phyloP scores from a whole-genome alignment of 2,797 vertebrate species.

The Decapterus maruadsi region DNA sequence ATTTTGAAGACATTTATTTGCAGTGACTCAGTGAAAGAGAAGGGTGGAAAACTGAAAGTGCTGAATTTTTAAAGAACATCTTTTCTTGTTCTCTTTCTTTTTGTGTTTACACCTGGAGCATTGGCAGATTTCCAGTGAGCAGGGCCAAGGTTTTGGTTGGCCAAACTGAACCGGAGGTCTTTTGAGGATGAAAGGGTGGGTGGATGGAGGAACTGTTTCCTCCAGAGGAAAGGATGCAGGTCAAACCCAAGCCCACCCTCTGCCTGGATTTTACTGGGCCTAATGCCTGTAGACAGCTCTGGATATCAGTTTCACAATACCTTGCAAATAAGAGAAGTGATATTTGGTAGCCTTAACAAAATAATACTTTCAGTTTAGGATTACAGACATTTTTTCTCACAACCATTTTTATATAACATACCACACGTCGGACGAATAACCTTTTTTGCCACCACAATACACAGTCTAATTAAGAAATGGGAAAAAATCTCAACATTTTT shows the following conservation, averaged over 20 bases:
- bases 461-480: background rate
- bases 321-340: background rate
- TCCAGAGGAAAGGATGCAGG: background rate
- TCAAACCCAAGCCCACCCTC: background rate
- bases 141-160: conserved; percentile 15
- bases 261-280: background rate
- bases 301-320: background rate
- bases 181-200: conserved; percentile 40
- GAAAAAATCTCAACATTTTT: background rate
- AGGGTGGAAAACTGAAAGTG: background rate
- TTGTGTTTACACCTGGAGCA: conserved; percentile 31
- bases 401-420: background rate
- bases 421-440: no score
- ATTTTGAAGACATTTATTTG: background rate
- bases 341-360: background rate
- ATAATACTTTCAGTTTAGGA: background rate
- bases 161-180: conserved; percentile 13
- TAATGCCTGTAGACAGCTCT: background rate
- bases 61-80: conserved; percentile 4
- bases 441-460: no score
- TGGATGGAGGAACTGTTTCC: conserved; percentile 8
- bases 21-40: background rate
- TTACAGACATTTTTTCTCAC: background rate
- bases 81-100: conserved; percentile 21
- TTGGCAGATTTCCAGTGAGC: conserved; percentile 21